phyloP scores from a whole-genome alignment of 2,113 vertebrate species.

The Hydrochoerus hydrochaeris region DNA sequence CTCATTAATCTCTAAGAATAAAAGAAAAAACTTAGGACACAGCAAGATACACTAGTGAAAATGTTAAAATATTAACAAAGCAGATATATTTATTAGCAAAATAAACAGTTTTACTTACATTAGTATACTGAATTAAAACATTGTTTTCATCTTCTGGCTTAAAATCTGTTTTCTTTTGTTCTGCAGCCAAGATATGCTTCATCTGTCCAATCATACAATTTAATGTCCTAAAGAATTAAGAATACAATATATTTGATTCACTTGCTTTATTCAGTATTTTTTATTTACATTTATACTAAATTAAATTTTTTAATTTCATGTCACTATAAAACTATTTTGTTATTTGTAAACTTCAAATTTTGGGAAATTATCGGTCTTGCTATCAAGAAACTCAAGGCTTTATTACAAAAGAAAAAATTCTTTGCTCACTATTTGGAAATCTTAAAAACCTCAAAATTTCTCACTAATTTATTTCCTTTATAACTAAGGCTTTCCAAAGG shows the following conservation, averaged over 20 bases:
- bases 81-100: constrained; percentile 32
- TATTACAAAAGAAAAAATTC: constrained; percentile 48
- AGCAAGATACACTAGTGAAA: constrained; percentile 33
- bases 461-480: constrained; percentile 46
- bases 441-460: neutral
- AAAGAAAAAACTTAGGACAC: constrained; percentile 11
- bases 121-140: constrained; percentile 98
- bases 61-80: constrained; percentile 44
- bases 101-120: constrained; percentile 88
- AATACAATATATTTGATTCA: constrained; percentile 39
- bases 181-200: constrained; percentile 97
- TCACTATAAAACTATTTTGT: constrained; percentile 43
- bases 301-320: constrained; percentile 49
- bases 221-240: constrained; percentile 92
- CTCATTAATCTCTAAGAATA: constrained; percentile 47
- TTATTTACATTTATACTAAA: constrained; percentile 26
- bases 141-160: constrained; percentile 99
- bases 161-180: constrained; percentile 99
- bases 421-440: constrained; percentile 1
- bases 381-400: constrained; percentile 47
- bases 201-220: constrained; percentile 99
- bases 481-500: neutral
- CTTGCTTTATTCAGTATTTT: constrained; percentile 15
- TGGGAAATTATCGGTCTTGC: constrained; percentile 26
- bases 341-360: constrained; percentile 19